Evolutionary conservation across 2,113 vertebrate species (phyloP).

Genomic region (Tautogolabrus adspersus): DNA sequence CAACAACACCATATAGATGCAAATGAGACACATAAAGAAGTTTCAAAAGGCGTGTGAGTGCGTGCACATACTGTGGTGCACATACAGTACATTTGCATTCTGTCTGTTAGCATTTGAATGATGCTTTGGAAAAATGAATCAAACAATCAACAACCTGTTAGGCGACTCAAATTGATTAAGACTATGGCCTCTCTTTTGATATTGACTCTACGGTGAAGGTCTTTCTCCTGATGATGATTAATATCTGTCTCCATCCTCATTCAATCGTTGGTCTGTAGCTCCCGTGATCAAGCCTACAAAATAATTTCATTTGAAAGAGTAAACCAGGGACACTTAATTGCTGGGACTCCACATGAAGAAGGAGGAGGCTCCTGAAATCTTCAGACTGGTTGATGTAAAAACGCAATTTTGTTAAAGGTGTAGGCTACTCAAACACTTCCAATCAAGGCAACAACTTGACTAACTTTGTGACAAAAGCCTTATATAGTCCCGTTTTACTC

Average conservation of each 20-base stretch:
- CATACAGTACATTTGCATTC: background rate
- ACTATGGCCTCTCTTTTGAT: background rate
- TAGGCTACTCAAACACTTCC: too few species aligned
- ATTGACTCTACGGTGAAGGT: conserved; percentile 36
- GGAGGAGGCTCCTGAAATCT: too few species aligned
- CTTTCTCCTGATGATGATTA: conserved; percentile 12
- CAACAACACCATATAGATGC: conserved; percentile 9
- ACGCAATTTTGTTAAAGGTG: too few species aligned
- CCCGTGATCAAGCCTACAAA: background rate
- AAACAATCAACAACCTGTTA: background rate
- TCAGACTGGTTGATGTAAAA: too few species aligned
- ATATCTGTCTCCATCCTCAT: background rate
- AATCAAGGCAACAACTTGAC: too few species aligned
- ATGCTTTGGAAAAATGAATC: background rate
- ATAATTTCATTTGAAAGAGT: background rate
- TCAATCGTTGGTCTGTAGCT: background rate
- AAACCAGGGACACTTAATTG: background rate
- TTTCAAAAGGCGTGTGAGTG: background rate
- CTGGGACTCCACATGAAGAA: background rate
- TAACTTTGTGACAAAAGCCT: too few species aligned
- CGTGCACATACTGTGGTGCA: background rate
- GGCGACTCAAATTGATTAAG: background rate
- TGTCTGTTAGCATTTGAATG: background rate
- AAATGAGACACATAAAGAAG: conserved; percentile 25
- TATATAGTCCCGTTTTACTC: too few species aligned